Evolutionary conservation across 2,797 vertebrate genomes (phyloP).

Genomic region (Poeciliopsis paucimaculata): DNA sequence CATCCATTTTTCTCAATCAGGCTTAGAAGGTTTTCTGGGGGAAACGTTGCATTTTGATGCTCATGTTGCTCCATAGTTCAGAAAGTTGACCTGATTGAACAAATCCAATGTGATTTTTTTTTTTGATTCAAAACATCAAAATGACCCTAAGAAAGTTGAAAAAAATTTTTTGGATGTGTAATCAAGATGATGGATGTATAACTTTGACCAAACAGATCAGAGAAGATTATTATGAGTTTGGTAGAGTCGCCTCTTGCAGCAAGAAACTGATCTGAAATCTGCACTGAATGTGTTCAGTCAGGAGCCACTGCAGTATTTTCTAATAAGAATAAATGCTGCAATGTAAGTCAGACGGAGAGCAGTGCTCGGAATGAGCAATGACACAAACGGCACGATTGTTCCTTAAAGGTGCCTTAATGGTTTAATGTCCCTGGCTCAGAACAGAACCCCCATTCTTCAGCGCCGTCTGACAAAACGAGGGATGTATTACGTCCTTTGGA

Average conservation of each 20-base stretch:
- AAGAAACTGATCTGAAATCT: conserved; percentile 16
- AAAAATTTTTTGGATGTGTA: no score
- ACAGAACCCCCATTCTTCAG: conserved; percentile 17
- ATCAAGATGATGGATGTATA: neutral
- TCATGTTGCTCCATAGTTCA: no score
- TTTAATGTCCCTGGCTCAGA: conserved; percentile 8
- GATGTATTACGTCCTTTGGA: conserved; percentile 35
- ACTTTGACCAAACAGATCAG: neutral
- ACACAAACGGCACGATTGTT: neutral
- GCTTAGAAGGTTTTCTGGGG: no score
- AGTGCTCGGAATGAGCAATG: conserved; percentile 25
- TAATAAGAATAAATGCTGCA: conserved; percentile 22
- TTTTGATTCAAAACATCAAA: no score
- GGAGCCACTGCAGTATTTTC: conserved; percentile 24
- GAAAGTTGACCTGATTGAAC: no score
- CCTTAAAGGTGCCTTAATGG: conserved; percentile 10
- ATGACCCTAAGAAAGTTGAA: no score
- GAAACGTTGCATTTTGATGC: no score
- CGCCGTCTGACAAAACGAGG: conserved; percentile 36
- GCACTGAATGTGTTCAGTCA: conserved; percentile 15
- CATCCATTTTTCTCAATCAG: no score
- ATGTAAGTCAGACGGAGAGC: conserved; percentile 21
- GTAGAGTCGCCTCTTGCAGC: neutral
- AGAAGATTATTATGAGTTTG: neutral
- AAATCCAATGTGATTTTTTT: no score